phyloP scores from a whole-genome alignment of 2,797 vertebrate genomes.

The Monodelphis domestica region DNA sequence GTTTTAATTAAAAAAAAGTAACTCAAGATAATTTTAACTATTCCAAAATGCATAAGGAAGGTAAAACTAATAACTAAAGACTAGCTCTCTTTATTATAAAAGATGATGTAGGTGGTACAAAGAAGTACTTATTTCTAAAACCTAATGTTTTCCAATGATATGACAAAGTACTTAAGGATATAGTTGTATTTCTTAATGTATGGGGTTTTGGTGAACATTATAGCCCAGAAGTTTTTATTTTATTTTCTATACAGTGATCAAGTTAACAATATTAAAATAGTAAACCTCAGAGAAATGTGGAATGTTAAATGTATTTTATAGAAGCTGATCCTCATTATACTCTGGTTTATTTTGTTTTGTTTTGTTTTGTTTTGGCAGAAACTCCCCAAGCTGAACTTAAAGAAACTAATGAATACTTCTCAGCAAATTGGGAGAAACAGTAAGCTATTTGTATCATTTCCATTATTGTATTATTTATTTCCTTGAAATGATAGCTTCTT shows the following conservation, averaged over 20 bases:
- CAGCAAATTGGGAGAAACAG: constrained; percentile 86
- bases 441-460: no score
- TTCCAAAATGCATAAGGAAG: background rate
- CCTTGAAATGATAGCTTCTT: no score
- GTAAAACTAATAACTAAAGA: background rate
- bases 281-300: background rate
- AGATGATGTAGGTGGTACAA: no score
- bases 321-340: constrained; percentile 23
- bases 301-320: background rate
- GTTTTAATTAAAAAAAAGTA: background rate
- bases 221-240: background rate
- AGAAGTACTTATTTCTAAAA: background rate
- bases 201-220: background rate
- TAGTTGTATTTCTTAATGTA: background rate
- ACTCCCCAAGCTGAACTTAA: constrained; percentile 88
- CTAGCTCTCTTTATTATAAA: background rate
- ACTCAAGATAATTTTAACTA: background rate
- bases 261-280: background rate
- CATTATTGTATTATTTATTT: no score
- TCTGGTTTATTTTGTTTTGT: no score
- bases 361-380: constrained; percentile 86
- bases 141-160: background rate
- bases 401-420: constrained; percentile 87
- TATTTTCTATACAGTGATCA: background rate
- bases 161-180: background rate